Evolutionary conservation across 2,797 vertebrate genomes (phyloP).

Genomic region (Enteromius radiatus): DNA sequence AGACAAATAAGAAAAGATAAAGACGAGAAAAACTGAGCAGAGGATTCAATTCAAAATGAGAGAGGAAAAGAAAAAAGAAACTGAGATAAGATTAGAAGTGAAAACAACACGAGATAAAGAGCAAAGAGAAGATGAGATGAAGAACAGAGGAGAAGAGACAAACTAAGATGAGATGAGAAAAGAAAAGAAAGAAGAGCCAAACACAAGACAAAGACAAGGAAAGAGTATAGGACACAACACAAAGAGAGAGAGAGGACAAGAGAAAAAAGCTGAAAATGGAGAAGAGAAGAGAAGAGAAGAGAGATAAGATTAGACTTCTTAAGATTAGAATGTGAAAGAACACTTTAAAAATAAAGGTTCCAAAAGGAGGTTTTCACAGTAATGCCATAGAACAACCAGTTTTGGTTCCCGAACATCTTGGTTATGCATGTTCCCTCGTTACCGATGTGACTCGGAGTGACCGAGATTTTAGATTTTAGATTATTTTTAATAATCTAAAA

Average conservation of each 20-base stretch:
- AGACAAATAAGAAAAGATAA: not conserved
- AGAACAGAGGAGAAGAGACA: not conserved
- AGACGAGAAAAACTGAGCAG: not conserved
- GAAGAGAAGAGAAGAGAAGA: not conserved
- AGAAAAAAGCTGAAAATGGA: not conserved
- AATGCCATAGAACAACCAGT: not conserved
- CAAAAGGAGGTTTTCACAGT: not conserved
- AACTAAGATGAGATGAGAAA: not conserved
- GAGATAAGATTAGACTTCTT: not conserved
- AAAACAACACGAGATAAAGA: not conserved
- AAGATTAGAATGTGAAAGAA: not conserved
- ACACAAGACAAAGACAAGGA: not conserved
- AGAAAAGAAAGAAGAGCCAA: constrained; percentile 16
- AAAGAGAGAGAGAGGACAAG: not conserved
- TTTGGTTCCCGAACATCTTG: not conserved
- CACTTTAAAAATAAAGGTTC: not conserved
- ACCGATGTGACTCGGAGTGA: too few species aligned
- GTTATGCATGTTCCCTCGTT: too few species aligned
- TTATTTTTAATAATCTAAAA: not conserved
- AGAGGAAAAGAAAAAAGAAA: not conserved
- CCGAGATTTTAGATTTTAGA: too few species aligned
- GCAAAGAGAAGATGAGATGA: not conserved
- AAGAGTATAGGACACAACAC: not conserved
- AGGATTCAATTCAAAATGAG: not conserved
- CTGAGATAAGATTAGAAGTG: not conserved